These are phyloP conservation scores for Sipha flava DNA, from an alignment of 1,140 invertebrate species.

Conservation along the genomic window DNA sequence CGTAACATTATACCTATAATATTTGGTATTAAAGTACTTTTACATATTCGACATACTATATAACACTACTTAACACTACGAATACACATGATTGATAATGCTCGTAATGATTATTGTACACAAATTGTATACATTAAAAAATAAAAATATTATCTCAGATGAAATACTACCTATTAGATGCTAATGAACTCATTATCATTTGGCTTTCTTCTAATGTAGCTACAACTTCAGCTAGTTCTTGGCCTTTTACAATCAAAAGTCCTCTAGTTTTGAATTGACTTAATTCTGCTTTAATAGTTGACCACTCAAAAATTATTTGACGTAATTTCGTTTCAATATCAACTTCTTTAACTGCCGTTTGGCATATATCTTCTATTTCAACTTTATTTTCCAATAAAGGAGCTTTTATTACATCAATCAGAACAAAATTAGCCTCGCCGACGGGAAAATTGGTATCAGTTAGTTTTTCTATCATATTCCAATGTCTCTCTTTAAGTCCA, in stretches of 20 bases:
- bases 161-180: slow-evolving; percentile 81
- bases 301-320: slow-evolving; percentile 92
- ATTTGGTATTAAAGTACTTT: background rate
- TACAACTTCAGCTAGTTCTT: slow-evolving; percentile 90
- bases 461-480: slow-evolving; percentile 88
- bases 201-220: slow-evolving; percentile 88
- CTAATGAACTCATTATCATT: slow-evolving; percentile 85
- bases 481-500: slow-evolving; percentile 93
- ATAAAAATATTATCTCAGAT: too few relatives aligned
- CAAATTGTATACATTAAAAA: too few relatives aligned
- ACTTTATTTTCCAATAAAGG: slow-evolving; percentile 87
- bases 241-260: slow-evolving; percentile 81
- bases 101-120: too few relatives aligned
- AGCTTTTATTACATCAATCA: slow-evolving; percentile 91
- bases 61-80: too few relatives aligned
- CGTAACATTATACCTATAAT: slow-evolving; percentile 80
- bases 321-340: slow-evolving; percentile 94
- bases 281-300: slow-evolving; percentile 82
- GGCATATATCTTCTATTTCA: slow-evolving; percentile 97
- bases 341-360: slow-evolving; percentile 95
- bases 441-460: slow-evolving; percentile 82
- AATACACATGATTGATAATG: too few relatives aligned
- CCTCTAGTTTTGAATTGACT: slow-evolving; percentile 91
- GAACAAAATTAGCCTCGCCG: slow-evolving; percentile 82
- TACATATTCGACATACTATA: too few relatives aligned